Percentiles rank a stretch among this genome's conserved stretches.
These are phyloP conservation scores for Excalfactoria chinensis DNA, from an alignment of 2,113 vertebrate genomes.

Conservation along the genomic window DNA sequence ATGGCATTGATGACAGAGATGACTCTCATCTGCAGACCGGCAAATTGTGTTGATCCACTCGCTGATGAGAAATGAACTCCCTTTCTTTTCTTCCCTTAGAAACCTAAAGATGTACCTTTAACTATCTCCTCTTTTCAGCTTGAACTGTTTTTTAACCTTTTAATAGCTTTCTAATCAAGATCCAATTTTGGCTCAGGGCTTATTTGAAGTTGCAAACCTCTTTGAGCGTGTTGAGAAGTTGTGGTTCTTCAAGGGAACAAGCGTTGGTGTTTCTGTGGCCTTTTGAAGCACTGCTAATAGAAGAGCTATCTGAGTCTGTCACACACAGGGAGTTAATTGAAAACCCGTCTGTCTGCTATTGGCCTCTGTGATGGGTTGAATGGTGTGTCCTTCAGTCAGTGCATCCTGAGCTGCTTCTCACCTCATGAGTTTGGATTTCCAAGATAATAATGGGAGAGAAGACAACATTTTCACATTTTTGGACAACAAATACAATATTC, in stretches of 20 bases:
- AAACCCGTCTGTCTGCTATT: constrained; percentile 5
- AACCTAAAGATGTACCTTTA: background rate
- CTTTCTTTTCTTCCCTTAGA: constrained; percentile 1
- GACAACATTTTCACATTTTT: constrained; percentile 10
- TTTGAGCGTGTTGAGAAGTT: background rate
- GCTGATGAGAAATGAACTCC: background rate
- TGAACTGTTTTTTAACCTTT: background rate
- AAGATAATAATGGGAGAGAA: background rate
- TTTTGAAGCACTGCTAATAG: constrained; percentile 31
- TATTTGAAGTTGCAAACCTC: background rate
- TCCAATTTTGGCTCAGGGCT: background rate
- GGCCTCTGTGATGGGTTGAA: background rate
- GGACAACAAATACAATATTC: background rate
- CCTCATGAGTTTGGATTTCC: background rate
- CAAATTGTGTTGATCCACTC: background rate
- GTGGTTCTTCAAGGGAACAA: background rate
- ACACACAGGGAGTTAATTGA: constrained; percentile 19
- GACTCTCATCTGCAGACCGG: background rate
- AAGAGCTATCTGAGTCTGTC: background rate
- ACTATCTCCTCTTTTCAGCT: background rate
- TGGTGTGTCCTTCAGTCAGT: background rate
- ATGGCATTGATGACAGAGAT: background rate
- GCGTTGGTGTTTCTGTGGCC: constrained; percentile 21
- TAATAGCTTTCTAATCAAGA: constrained; percentile 31
- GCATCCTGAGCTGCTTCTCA: constrained; percentile 23